Evolutionary conservation across 2,888 invertebrate species (phyloP).

Genomic region (Lithophane socia): DNA sequence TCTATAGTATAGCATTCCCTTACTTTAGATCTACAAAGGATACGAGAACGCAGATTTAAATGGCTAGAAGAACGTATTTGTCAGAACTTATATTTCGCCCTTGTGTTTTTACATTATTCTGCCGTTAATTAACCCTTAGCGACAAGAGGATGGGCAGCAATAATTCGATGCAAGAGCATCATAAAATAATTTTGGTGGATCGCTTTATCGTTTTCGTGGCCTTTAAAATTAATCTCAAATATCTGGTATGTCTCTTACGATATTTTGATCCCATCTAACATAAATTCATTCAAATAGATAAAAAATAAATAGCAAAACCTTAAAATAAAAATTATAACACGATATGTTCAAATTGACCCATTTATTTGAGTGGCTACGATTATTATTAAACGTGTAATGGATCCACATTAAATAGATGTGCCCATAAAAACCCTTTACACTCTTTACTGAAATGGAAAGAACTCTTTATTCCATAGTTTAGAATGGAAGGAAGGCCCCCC

Average conservation of each 20-base stretch:
- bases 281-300: too few relatives aligned
- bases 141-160: not conserved
- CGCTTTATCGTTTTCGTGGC: too few relatives aligned
- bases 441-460: not conserved
- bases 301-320: too few relatives aligned
- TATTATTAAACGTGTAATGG: not conserved
- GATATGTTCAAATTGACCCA: too few relatives aligned
- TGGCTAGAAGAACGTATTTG: slow-evolving; percentile 45
- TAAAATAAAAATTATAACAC: too few relatives aligned
- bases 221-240: too few relatives aligned
- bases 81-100: not conserved
- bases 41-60: slow-evolving; percentile 46
- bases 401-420: too few relatives aligned
- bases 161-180: not conserved
- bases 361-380: not conserved
- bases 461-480: not conserved
- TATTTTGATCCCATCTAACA: too few relatives aligned
- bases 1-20: slow-evolving; percentile 62
- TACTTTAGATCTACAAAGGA: slow-evolving; percentile 67
- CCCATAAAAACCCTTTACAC: not conserved
- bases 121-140: too few relatives aligned
- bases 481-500: too few relatives aligned
- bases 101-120: not conserved
- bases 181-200: too few relatives aligned
- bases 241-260: too few relatives aligned